Percentiles rank a stretch among this genome's conserved stretches.
Conservation (phyloP, 2,888 invertebrate genomes). For the Hesperia comma region DNA sequence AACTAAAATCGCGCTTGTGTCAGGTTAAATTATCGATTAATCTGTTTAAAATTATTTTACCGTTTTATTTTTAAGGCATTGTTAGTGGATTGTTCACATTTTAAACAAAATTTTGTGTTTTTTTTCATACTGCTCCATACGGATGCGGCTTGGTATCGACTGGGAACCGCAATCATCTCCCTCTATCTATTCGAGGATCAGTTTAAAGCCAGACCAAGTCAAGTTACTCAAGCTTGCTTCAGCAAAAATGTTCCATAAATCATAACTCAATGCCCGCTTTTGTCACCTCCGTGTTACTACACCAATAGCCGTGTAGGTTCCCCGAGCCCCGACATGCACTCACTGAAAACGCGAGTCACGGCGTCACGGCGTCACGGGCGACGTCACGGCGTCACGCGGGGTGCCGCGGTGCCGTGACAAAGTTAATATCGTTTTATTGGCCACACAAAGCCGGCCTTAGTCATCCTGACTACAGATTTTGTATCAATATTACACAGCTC, state of each 20-base stretch:
- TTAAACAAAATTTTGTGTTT: too few species aligned
- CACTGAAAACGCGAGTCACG: slow-evolving; percentile 23
- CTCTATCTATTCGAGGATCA: too few species aligned
- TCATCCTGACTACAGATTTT: slow-evolving; percentile 46
- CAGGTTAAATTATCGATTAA: too few species aligned
- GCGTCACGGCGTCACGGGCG: slow-evolving; percentile 3
- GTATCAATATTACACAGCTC: slow-evolving; percentile 16
- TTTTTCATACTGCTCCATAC: too few species aligned
- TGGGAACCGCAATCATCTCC: too few species aligned
- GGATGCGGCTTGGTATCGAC: too few species aligned
- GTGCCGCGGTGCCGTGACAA: slow-evolving; percentile 40
- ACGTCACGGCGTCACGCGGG: slow-evolving; percentile 9
- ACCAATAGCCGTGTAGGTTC: slow-evolving; percentile 1
- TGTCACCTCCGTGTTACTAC: slow-evolving; percentile 1
- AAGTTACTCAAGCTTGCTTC: background rate
- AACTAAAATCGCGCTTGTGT: too few species aligned
- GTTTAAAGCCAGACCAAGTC: background rate
- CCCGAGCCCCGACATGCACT: slow-evolving; percentile 7
- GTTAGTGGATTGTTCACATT: too few species aligned
- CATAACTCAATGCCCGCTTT: slow-evolving; percentile 3
- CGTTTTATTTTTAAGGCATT: too few species aligned
- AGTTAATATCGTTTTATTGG: slow-evolving; percentile 50
- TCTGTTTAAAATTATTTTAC: too few species aligned
- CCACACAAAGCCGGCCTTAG: slow-evolving; percentile 23
- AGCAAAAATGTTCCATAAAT: slow-evolving; percentile 1